A percentile compares a stretch with the other conserved stretches of the same genome.
Evolutionary conservation across 2,888 invertebrate species (phyloP).

Genomic region (Carterocephalus palaemon): DNA sequence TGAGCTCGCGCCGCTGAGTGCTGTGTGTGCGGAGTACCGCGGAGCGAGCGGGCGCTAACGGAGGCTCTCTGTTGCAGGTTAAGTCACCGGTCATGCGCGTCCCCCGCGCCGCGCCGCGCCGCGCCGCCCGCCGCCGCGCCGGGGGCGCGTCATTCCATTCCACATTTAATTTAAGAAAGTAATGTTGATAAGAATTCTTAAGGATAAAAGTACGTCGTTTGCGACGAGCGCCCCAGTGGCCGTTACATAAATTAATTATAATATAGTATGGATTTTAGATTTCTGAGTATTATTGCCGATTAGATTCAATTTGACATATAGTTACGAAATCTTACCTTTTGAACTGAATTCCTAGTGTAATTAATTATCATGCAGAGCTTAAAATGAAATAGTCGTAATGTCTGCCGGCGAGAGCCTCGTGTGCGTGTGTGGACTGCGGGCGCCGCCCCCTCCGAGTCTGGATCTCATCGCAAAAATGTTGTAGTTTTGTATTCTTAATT

Average conservation of each 20-base stretch:
- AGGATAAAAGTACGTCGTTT: constrained; percentile 65
- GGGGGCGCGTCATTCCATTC: constrained; percentile 77
- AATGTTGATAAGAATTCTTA: constrained; percentile 72
- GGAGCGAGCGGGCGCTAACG: constrained; percentile 2
- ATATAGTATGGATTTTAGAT: constrained; percentile 76
- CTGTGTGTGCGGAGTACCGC: neutral
- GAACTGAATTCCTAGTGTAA: constrained; percentile 60
- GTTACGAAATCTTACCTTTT: constrained; percentile 51
- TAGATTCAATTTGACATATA: constrained; percentile 66
- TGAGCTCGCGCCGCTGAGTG: constrained; percentile 32
- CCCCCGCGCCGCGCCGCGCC: constrained; percentile 37
- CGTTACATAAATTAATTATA: constrained; percentile 68
- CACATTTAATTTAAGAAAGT: constrained; percentile 76
- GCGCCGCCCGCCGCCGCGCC: constrained; percentile 53
- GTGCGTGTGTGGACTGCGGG: constrained; percentile 33
- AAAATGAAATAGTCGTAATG: constrained; percentile 42
- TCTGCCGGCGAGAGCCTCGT: constrained; percentile 35
- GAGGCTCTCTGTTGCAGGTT: constrained; percentile 60
- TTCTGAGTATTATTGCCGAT: constrained; percentile 77
- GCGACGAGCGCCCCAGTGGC: constrained; percentile 51
- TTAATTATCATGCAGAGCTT: constrained; percentile 61
- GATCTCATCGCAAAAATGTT: constrained; percentile 73
- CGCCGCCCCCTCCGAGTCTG: constrained; percentile 51
- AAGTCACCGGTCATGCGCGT: constrained; percentile 74
- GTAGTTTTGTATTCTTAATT: constrained; percentile 68